Evolutionary conservation across 2,113 vertebrate genomes (phyloP), one percentile per base, ranked within the genome.

Genomic region (Acrocephalus kingi): DNA sequence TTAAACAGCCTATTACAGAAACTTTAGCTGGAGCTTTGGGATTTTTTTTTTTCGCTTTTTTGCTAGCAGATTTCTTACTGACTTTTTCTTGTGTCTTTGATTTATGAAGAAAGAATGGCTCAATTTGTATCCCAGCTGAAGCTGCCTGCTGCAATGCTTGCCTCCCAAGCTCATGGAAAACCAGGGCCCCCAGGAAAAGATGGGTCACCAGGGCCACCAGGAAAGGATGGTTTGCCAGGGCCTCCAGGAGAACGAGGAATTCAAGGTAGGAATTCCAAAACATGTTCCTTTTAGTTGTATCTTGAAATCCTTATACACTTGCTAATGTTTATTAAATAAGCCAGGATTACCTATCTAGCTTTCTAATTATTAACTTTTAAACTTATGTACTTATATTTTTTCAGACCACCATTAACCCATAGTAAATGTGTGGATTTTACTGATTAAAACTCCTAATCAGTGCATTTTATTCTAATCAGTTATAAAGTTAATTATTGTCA

Each of bases 141-240:
- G 97, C 97, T 98, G 33, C 99, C 98, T 33, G 99, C 99, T 51
- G 98, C 98, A 41, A 98, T 99, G 97, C 96, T 99, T 89, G 98
- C 99, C 19, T 97, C 99, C 18, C 98, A 99, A 48, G 77, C 98
- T 64, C 98, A 99, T 27, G 99, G 99, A 15, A 98, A 98, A 83
- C 99, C 99, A 64, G 99, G 99, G 25, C 98, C 98, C 24, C 98
- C 99, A 48, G 99, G 99, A 85, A 99, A 98, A 83, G 98, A 99
- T 54, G 99, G 99, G 11, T 96, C 98, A 68, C 99, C 99, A 39
- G 99, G 99, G 23, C 98, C 98, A 23, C 98, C 99, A 31, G 99
- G 99, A 88, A 98, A 98, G 68, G 98, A 99, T 16, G 99, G 99
- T 18, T 97, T 98, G 79, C 98, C 99, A 45, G 99, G 99, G 28